Percentiles rank a stretch among this genome's conserved stretches.
Evolutionary conservation across 2,888 invertebrate species (phyloP).

Genomic region (Zootermopsis nevadensis): DNA sequence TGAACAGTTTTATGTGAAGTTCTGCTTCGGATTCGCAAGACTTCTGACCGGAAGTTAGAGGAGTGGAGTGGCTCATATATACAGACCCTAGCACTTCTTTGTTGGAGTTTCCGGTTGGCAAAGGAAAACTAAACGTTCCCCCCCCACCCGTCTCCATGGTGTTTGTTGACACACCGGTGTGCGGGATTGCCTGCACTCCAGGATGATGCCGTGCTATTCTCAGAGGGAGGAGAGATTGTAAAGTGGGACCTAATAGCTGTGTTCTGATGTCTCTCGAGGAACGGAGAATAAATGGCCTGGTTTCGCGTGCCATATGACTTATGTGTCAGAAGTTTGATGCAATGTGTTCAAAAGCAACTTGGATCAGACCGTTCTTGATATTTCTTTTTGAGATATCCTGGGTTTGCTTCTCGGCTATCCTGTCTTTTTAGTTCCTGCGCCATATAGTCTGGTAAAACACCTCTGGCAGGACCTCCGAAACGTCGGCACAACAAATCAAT

Average conservation of each 20-base stretch:
- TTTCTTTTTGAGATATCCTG: no score
- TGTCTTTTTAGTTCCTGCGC: no score
- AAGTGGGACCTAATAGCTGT: background rate
- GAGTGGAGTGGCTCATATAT: constrained; percentile 29
- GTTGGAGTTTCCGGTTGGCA: constrained; percentile 49
- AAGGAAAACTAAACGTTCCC: constrained; percentile 48
- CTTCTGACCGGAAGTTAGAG: constrained; percentile 36
- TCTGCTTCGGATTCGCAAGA: constrained; percentile 23
- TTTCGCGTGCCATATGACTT: no score
- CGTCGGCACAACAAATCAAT: no score
- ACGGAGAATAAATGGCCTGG: no score
- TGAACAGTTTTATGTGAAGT: background rate
- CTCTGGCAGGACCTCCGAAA: no score
- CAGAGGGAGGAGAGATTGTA: no score
- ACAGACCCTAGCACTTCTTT: constrained; percentile 44
- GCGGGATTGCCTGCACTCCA: constrained; percentile 23
- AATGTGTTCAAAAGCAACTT: no score
- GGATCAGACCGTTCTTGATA: no score
- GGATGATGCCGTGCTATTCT: constrained; percentile 15
- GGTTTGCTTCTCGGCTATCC: no score
- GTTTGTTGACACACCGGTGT: constrained; percentile 39
- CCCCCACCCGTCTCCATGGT: constrained; percentile 37
- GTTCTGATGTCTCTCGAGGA: background rate
- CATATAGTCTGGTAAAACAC: no score
- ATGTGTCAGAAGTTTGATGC: no score